phyloP scores from a whole-genome alignment of 2,888 invertebrate genomes.

The Lycocerus yunnanus region DNA sequence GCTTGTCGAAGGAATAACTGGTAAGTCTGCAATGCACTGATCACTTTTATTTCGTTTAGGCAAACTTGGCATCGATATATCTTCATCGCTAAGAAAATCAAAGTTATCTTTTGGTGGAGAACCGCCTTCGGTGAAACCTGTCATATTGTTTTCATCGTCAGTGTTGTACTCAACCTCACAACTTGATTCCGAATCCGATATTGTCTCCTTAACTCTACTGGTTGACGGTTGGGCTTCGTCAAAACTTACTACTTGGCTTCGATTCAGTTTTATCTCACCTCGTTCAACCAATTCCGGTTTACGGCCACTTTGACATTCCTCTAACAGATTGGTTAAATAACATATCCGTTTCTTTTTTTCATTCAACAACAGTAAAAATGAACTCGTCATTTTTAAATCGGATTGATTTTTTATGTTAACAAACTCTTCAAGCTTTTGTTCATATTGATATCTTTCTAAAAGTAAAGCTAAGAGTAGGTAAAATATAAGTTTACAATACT shows the following conservation, averaged over 20 bases:
- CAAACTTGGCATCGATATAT: constrained; percentile 20
- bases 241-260: neutral
- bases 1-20: neutral
- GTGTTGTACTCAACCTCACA: constrained; percentile 30
- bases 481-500: neutral
- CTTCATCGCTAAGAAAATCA: constrained; percentile 30
- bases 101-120: constrained; percentile 19
- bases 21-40: neutral
- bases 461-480: neutral
- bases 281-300: constrained; percentile 12
- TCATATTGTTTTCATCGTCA: constrained; percentile 30
- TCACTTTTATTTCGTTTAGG: constrained; percentile 35
- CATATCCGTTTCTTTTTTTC: constrained; percentile 51
- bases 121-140: neutral
- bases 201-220: constrained; percentile 24
- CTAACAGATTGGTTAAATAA: constrained; percentile 47
- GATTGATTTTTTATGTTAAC: constrained; percentile 28
- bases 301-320: constrained; percentile 37
- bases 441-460: constrained; percentile 27
- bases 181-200: constrained; percentile 38
- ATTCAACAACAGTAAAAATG: constrained; percentile 47
- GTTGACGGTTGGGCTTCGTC: constrained; percentile 27
- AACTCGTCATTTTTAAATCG: constrained; percentile 45
- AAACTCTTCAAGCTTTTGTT: constrained; percentile 30
- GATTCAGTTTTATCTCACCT: neutral